Evolutionary conservation across 2,797 vertebrate species (phyloP), one percentile per base, ranked within the genome.

Genomic region (Enteromius mattozi): DNA sequence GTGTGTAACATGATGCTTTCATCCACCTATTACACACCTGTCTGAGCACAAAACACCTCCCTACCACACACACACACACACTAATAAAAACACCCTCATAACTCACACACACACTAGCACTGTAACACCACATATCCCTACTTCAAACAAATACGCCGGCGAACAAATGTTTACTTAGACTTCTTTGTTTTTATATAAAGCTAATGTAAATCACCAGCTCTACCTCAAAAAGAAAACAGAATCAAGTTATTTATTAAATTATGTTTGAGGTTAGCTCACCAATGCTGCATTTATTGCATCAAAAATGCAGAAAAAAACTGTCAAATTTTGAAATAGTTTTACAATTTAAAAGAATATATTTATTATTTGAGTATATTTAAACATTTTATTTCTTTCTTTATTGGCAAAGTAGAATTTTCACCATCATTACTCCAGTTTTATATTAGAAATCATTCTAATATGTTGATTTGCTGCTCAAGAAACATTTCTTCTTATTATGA

Each of bases 21-120:
- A 70, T 78, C 49, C 63, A 78, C 63, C 63, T 59, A 78, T 77
- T 83, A 83, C 72, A 83, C 74, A 83, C 74, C 65, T 83, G 82
- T 33, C 71, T 77, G 63, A 78, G 6, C 82, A 78, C 33, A 83
- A 83, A 66, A 59, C 37, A 70, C n/a, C 49, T 69, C 30, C 65
- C 37, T 45, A 21, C 35, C 24, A 3, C 33, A 63, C 54, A 80
- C 81, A 78, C 61, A 68, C 83, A 85, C 83, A 82, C 54, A 59
- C 87, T 54, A 49, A 65, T 72, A 85, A 56, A 75, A 80, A 75
- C 79, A 74, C 45, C 56, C 47, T 37, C 63, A 30, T 30, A 45
- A 27, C 2, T 63, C 47, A 56, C 72, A 66, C 78, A 61, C 70
- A 59, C 80, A 75, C 35, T 79, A 42, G 33, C 65, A 78, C 40